Percentiles rank a stretch among this genome's conserved stretches.
Conservation (phyloP, 2,797 vertebrate species). For the Prunella strophiata region DNA sequence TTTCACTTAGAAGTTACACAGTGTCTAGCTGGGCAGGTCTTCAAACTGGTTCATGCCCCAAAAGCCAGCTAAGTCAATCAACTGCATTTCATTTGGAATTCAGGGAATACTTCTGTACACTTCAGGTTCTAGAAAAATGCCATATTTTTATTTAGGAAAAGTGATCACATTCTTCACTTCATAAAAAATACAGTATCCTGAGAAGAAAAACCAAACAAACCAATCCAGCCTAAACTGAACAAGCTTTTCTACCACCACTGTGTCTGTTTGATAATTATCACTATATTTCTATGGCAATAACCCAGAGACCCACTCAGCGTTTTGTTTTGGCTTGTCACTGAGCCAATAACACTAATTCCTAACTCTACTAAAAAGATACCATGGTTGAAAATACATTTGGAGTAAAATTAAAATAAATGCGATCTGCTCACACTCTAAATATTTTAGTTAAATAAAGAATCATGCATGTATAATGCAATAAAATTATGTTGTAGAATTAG, state of each 20-base stretch:
- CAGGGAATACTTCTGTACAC: fast-evolving
- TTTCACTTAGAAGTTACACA: not conserved
- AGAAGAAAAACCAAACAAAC: not conserved
- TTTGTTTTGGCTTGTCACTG: not conserved
- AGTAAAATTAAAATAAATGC: not conserved
- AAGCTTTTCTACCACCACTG: not conserved
- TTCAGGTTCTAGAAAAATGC: not conserved
- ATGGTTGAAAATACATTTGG: not conserved
- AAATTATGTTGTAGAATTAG: not conserved
- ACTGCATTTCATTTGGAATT: not conserved
- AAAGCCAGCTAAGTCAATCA: not conserved
- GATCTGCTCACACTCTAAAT: not conserved
- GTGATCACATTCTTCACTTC: not conserved
- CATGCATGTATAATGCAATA: too few relatives aligned
- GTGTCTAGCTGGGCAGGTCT: not conserved
- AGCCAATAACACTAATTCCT: not conserved
- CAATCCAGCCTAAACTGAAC: not conserved
- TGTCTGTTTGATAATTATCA: not conserved
- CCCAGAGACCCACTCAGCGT: not conserved
- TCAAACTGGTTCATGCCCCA: not conserved
- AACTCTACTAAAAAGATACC: not conserved
- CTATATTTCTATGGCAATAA: not conserved
- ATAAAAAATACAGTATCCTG: not conserved
- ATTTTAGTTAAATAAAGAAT: not conserved
- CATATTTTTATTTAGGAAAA: not conserved